Evolutionary conservation across 2,797 vertebrate species (phyloP), one percentile per base, ranked within the genome.

Genomic region (Phaenicophaeus curvirostris): DNA sequence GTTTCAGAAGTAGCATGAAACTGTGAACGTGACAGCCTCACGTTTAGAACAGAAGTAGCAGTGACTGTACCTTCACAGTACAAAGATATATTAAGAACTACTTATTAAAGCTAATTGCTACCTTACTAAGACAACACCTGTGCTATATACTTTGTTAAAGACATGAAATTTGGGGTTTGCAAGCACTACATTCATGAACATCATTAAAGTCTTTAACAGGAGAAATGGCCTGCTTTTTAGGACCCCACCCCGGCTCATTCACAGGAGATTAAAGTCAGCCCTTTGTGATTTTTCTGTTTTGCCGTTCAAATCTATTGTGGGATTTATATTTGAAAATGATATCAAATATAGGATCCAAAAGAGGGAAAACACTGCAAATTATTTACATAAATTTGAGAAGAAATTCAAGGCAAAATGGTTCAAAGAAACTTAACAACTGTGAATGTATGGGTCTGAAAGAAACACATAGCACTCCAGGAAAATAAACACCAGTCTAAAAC

Each of bases 111-210:
- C 51, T 71, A 81, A 78, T 14, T 88, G 54, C 48, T 86, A 42
- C 68, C 73, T 63, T 67, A 44, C 39, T 51, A 66, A 88, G 48
- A 55, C 21, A 74, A 86, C 13, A 37, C 14, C 48, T 65, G 74
- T 2, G 8, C 20, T 30, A 9, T 24, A 15, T 13, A 37, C n/a
- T 27, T 74, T 66, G 81, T 48, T 8, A 19, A 78, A 78, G 57
- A 59, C 21, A 11, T 20, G 27, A 54, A 58, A 82, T 54, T 12
- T 65, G n/a, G 30, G 20, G 16, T 5, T 75, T 93, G 41, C 58
- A 86, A 66, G n/a, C 6, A 17, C 35, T 42, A 39, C 0, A 0
- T n/a, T 72, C 55, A 46, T 1, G 2, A 91, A 58, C 13, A 14
- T 61, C 28, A 61, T 5, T 4, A 4, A 86, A 69, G 16, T 58